Evolutionary conservation across 2,888 invertebrate species (phyloP).

Genomic region (Thyatira batis): DNA sequence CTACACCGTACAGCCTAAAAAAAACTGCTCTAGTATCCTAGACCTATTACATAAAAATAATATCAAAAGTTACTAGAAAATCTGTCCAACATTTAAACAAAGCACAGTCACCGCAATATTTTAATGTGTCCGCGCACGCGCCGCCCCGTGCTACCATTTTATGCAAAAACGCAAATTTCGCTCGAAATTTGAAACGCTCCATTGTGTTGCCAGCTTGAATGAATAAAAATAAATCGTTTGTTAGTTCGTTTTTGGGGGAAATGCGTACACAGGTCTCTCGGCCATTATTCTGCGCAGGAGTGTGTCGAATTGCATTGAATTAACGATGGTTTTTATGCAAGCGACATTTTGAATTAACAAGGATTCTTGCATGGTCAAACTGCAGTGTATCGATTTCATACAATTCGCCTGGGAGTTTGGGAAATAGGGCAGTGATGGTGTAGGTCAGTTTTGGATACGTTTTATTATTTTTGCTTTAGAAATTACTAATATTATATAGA

Average conservation of each 20-base stretch:
- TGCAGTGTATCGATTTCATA: slow-evolving; percentile 45
- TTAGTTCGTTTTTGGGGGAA: slow-evolving; percentile 70
- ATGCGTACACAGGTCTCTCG: slow-evolving; percentile 48
- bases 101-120: slow-evolving; percentile 42
- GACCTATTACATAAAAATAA: background rate
- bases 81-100: background rate
- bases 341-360: slow-evolving; percentile 63
- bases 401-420: slow-evolving; percentile 21
- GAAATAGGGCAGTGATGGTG: slow-evolving; percentile 32
- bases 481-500: background rate
- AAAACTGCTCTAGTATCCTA: no score
- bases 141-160: slow-evolving; percentile 65
- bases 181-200: slow-evolving; percentile 80
- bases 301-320: slow-evolving; percentile 59
- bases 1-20: background rate
- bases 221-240: slow-evolving; percentile 78
- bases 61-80: background rate
- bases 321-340: slow-evolving; percentile 75
- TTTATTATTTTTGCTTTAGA: background rate
- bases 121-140: slow-evolving; percentile 72
- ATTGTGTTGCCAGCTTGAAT: slow-evolving; percentile 64
- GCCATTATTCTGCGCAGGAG: slow-evolving; percentile 52
- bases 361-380: slow-evolving; percentile 65
- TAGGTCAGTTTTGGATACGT: slow-evolving; percentile 9
- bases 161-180: slow-evolving; percentile 83